Evolutionary conservation across 2,888 invertebrate genomes (phyloP).

Genomic region (Mimachlamys varia): DNA sequence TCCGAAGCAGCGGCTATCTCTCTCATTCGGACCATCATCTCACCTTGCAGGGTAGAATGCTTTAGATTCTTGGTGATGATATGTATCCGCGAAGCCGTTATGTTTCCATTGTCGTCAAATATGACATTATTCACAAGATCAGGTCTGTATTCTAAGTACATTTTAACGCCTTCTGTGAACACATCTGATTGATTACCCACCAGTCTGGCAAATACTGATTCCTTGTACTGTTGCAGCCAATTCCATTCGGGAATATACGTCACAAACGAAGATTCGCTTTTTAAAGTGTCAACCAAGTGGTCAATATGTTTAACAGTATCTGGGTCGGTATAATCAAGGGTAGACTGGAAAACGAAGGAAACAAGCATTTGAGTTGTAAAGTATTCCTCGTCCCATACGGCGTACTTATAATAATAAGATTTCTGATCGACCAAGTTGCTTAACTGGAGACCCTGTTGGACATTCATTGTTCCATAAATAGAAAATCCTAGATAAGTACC

Average conservation of each 20-base stretch:
- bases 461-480: slow-evolving; percentile 66
- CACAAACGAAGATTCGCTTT: background rate
- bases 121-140: slow-evolving; percentile 56
- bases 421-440: slow-evolving; percentile 64
- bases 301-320: slow-evolving; percentile 43
- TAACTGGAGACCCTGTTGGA: slow-evolving; percentile 69
- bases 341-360: slow-evolving; percentile 50
- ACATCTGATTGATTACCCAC: background rate
- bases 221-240: background rate
- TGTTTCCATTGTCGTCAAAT: slow-evolving; percentile 51
- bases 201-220: background rate
- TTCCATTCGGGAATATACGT: background rate
- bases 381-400: slow-evolving; percentile 50
- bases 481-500: slow-evolving; percentile 66
- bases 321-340: slow-evolving; percentile 46
- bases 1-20: slow-evolving; percentile 63
- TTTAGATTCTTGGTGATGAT: slow-evolving; percentile 95
- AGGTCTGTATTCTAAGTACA: slow-evolving; percentile 46
- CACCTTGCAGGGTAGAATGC: slow-evolving; percentile 85
- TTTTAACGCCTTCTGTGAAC: slow-evolving; percentile 49
- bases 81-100: slow-evolving; percentile 85
- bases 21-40: slow-evolving; percentile 69
- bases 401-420: slow-evolving; percentile 68
- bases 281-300: background rate
- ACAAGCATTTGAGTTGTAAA: slow-evolving; percentile 54